Evolutionary conservation across 2,797 vertebrate species (phyloP), one percentile per base, ranked within the genome.

Genomic region (Dallia pectoralis): DNA sequence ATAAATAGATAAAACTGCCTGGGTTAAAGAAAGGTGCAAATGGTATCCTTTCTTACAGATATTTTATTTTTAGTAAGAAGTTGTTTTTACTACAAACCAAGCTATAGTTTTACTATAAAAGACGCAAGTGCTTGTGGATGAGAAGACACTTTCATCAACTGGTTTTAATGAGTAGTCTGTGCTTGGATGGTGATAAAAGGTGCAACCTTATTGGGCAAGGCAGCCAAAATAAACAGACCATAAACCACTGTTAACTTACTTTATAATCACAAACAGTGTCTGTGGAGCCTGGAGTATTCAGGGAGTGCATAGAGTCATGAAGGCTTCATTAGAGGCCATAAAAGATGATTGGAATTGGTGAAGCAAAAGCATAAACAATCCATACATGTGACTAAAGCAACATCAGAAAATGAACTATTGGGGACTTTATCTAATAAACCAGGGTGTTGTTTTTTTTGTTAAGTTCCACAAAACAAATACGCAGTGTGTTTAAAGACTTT

Each of bases 11-110:
- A 48, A 59, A 62, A 16, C 19, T 59, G 32, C 47, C 70, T 69
- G 40, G 40, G n/a, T 47, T 16, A 81, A 74, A 67, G 64, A 56
- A 78, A 81, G 71, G 48, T 48, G 1, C 14, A 15, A 27, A 18
- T 1, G 4, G 36, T 40, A 7, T 40, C 36, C 36, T 40, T 40
- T 40, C 36, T 40, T 40, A 40, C 6, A 40, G 36, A 40, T 40
- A 5, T 40, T 40, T 40, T n/a, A 53, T 22, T 53, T 22, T 53
- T 22, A 22, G 51, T n/a, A 53, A 53, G 51, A 19, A 2, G 6
- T 53, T 53, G 51, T 48, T 48, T 15, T 8, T 53, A 53, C n/a
- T 53, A 53, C n/a, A 53, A 40, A 40, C 36, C 36, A 40, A 40
- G 36, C 8, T 6, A 53, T 53, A 6, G n/a, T 53, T 53, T 53